These are phyloP conservation scores for Pollenia amentaria DNA, from an alignment of 2,888 invertebrate genomes.

Conservation along the genomic window DNA sequence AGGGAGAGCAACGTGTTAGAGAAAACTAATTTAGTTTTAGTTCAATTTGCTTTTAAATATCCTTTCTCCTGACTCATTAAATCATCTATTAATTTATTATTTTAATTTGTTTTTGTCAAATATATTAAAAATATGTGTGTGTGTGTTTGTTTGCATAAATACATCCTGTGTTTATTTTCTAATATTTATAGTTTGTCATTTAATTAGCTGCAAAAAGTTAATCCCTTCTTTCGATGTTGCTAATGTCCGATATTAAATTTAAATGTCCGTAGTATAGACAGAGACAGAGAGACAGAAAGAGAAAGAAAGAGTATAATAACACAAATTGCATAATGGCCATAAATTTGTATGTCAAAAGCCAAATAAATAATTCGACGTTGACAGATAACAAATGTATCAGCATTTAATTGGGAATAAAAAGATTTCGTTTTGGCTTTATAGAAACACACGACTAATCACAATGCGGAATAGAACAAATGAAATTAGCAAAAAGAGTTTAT, in stretches of 20 bases:
- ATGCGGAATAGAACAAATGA: background rate
- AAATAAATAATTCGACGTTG: conserved; percentile 48
- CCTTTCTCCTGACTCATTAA: background rate
- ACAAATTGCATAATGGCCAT: conserved; percentile 34
- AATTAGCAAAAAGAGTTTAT: conserved; percentile 11
- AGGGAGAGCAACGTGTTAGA: background rate
- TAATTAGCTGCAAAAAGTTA: conserved; percentile 76
- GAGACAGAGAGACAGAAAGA: too few relatives aligned
- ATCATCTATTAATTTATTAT: background rate
- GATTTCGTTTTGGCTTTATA: background rate
- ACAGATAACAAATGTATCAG: conserved; percentile 53
- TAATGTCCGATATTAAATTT: conserved; percentile 32
- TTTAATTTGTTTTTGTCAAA: background rate
- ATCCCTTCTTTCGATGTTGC: conserved; percentile 22
- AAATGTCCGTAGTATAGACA: background rate
- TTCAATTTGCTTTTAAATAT: background rate
- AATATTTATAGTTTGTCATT: conserved; percentile 79
- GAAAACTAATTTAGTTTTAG: background rate
- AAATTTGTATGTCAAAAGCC: conserved; percentile 60
- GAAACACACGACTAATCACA: conserved; percentile 23
- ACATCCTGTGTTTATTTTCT: conserved; percentile 73
- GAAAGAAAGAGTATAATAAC: too few relatives aligned
- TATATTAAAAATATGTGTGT: background rate
- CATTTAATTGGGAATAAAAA: conserved; percentile 40
- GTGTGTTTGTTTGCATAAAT: background rate